Evolutionary conservation across 2,888 invertebrate genomes (phyloP), one percentile per base, ranked within the genome.

Genomic region (Ormyrus pomaceus): DNA sequence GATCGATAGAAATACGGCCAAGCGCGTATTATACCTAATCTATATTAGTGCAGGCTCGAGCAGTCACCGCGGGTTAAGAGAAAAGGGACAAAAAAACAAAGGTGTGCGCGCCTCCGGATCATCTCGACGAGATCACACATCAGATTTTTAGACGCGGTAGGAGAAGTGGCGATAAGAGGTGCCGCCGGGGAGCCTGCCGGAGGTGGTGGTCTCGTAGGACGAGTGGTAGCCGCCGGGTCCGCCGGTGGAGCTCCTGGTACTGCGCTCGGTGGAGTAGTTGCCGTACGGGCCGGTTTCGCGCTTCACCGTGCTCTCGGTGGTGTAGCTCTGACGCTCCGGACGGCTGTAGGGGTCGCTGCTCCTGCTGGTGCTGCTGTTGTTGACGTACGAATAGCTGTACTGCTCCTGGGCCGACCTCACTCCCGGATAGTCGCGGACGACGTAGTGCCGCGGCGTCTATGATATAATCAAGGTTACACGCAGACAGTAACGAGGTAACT

Each of bases 371-470:
- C 92, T 91, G 86, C 93, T 92, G 85, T 90, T 90, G 91, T 95
- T 94, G 91, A 93, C 92, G 93, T 96, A 96, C 85, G 95, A 94
- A 93, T 96, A 96, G 87, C 95, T 95, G 93, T 96, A 96, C 92
- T 96, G 95, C 92, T 95, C 93, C 91, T 96, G 95, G 86, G 95
- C 94, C 90, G 89, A 85, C 85, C 90, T 88, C 87, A 89, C 79
- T 77, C 90, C 90, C 81, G 94, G 94, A 87, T 95, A 93, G 91
- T 96, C 95, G 91, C 94, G 94, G 91, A 96, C 95, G 92, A 96
- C 94, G 93, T 96, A 96, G 93, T 96, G 95, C 91, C 96, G 95
- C 88, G 96, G 96, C 92, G 95, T 96, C 96, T 96, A 34, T 34
- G 34, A 34, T 34, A 34, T 34, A 34, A 34, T 34, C 34, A 34